phyloP scores from a whole-genome alignment of 2,888 invertebrate genomes.

The Allolobophora icterica region DNA sequence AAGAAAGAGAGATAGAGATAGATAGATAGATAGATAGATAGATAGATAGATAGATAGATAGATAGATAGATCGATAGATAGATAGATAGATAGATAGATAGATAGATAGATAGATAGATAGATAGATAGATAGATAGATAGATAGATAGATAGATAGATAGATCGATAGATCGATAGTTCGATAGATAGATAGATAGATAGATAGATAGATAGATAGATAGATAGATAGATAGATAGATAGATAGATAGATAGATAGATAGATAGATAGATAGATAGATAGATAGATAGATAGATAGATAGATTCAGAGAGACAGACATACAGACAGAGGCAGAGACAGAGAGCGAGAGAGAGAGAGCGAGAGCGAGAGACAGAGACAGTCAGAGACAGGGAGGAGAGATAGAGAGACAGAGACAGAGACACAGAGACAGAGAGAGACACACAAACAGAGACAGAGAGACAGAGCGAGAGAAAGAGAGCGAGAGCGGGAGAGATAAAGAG shows the following conservation, averaged over 20 bases:
- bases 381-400: neutral
- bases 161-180: too few species aligned
- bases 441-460: neutral
- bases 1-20: too few species aligned
- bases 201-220: too few species aligned
- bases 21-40: neutral
- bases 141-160: neutral
- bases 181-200: too few species aligned
- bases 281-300: too few species aligned
- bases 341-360: too few species aligned
- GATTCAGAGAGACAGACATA: too few species aligned
- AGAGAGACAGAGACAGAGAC: neutral
- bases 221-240: too few species aligned
- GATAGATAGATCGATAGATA: neutral
- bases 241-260: too few species aligned
- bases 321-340: too few species aligned
- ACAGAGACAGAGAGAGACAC: neutral
- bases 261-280: too few species aligned
- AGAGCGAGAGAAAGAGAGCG: neutral
- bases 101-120: neutral
- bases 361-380: too few species aligned
- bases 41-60: neutral
- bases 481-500: neutral
- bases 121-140: neutral
- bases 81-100: neutral